Evolutionary conservation across 2,888 invertebrate species (phyloP).

Genomic region (Drosophila planitibia): DNA sequence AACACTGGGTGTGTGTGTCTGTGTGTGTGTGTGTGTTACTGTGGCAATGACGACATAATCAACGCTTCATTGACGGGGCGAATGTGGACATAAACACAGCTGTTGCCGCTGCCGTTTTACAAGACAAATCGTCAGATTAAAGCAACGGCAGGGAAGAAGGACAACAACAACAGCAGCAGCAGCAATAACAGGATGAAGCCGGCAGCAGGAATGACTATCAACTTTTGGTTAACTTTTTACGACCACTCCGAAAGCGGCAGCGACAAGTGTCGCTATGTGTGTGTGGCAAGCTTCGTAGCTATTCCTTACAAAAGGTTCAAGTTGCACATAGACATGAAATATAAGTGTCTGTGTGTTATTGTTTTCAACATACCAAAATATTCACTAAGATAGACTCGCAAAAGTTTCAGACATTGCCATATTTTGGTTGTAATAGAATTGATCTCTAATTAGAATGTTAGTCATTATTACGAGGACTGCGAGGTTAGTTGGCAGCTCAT

Average conservation of each 20-base stretch:
- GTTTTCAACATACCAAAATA: neutral
- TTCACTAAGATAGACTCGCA: neutral
- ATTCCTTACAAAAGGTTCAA: slow-evolving; percentile 4
- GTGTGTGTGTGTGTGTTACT: slow-evolving; percentile 21
- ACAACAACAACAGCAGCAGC: slow-evolving; percentile 6
- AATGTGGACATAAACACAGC: slow-evolving; percentile 63
- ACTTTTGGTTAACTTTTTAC: slow-evolving; percentile 57
- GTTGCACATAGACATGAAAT: slow-evolving; percentile 2
- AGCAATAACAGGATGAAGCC: neutral
- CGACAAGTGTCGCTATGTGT: neutral
- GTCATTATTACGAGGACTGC: neutral
- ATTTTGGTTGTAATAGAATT: neutral
- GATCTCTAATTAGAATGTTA: neutral
- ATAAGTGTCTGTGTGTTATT: neutral
- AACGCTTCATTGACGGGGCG: slow-evolving; percentile 71
- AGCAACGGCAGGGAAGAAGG: slow-evolving; percentile 9
- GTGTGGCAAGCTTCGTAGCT: slow-evolving; percentile 15
- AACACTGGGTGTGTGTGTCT: slow-evolving; percentile 13
- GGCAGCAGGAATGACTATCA: slow-evolving; percentile 34
- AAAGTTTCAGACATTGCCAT: neutral
- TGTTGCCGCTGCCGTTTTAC: slow-evolving; percentile 42
- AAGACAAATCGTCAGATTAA: slow-evolving; percentile 56
- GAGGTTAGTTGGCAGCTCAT: neutral
- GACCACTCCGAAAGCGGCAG: slow-evolving; percentile 15
- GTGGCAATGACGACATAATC: slow-evolving; percentile 71